Evolutionary conservation across 2,888 invertebrate species (phyloP), one percentile per base, ranked within the genome.

Genomic region (Sicus ferrugineus): DNA sequence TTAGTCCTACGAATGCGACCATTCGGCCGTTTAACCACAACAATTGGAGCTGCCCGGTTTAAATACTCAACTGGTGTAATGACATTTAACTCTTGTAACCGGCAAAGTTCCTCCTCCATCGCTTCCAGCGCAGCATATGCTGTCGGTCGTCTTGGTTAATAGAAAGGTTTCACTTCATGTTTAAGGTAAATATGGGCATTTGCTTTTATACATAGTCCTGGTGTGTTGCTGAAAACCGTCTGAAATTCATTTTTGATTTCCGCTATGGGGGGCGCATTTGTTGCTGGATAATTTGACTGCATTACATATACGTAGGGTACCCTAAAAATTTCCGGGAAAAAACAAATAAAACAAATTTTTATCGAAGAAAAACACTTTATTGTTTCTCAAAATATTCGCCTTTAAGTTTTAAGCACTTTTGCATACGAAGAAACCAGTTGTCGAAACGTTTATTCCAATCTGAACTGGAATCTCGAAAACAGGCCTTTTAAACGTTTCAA

Each of bases 1-100:
- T 73, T 68, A 3, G 75, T 26, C 73, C 73, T 9, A 23, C 73
- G 66, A 16, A 73, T 52, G n/a, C 23, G 11, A 6, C 72, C 72
- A 26, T 70, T 73, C 14, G 14, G 74, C 67, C 28, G 42, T 31
- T 1, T 68, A 65, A 66, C 69, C 71, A 23, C 70, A 52, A 73
- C 76, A 9, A 73, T 73, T 14, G 73, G 73, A 56, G 74, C 73
- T 28, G 73, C 74, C 75, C 74, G 74, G 9, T 73, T 63, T 14
- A 70, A 72, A 56, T 34, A 72, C n/a, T 72, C 64, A 3, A 72
- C 69, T 64, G 70, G 69, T 23, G 73, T 56, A 34, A 74, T 73
- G 16, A 75, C 67, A 7, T 67, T 66, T 3, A 48, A 9, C 1
- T 66, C 23, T 69, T 73, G 30, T n/a, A 75, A 58, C 6, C 72